These are phyloP conservation scores for Vicugna pacos DNA, from an alignment of 2,113 vertebrate species.

Conservation along the genomic window DNA sequence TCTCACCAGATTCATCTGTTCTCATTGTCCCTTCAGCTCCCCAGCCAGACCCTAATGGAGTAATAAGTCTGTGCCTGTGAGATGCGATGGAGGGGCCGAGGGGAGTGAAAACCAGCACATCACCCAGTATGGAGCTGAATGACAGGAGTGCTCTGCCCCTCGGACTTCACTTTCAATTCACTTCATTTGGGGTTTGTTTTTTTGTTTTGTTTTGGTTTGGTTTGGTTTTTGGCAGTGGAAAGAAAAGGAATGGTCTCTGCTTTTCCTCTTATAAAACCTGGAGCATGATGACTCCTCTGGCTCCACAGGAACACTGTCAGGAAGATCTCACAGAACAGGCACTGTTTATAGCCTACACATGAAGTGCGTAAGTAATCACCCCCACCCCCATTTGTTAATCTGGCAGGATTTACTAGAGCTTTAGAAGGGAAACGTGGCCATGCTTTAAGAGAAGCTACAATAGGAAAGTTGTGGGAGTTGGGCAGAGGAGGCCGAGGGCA, in stretches of 20 bases:
- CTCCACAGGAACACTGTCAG: not conserved
- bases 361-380: not conserved
- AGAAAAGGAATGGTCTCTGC: conserved; percentile 35
- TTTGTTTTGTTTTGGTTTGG: not conserved
- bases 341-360: not conserved
- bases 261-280: conserved; percentile 47
- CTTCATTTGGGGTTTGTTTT: conserved; percentile 2
- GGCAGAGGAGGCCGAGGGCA: not conserved
- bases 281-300: not conserved
- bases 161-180: conserved; percentile 44
- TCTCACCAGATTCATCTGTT: conserved; percentile 53
- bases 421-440: conserved; percentile 13
- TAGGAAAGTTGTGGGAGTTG: not conserved
- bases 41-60: conserved; percentile 59
- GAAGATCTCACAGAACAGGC: not conserved
- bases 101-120: conserved; percentile 46
- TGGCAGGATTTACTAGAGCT: conserved; percentile 13
- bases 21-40: conserved; percentile 42
- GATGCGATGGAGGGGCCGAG: not conserved
- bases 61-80: conserved; percentile 56
- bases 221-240: not conserved
- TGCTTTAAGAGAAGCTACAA: conserved; percentile 52
- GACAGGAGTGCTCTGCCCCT: not conserved
- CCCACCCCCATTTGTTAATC: conserved; percentile 2
- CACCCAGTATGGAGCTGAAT: not conserved